Conservation (phyloP, 2,797 vertebrate genomes). For the Acanthis flammea region DNA sequence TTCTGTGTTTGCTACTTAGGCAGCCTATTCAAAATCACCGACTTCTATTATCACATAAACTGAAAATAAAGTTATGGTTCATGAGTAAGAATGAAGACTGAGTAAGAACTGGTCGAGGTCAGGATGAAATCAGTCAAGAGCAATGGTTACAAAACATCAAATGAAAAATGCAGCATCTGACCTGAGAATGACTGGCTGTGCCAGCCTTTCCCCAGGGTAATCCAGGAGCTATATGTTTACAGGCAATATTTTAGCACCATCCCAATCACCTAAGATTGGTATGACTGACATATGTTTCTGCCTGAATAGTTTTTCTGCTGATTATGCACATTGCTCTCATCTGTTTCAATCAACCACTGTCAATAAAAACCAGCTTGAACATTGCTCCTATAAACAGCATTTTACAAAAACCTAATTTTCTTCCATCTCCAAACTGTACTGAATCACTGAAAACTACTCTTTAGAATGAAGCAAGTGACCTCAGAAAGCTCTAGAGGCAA, state of each 20-base stretch:
- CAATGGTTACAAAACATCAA: not conserved
- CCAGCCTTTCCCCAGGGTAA: not conserved
- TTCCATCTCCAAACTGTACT: not conserved
- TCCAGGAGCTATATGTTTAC: not conserved
- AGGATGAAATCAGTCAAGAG: not conserved
- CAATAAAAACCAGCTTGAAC: not conserved
- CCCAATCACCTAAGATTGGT: not conserved
- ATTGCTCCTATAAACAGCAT: not conserved
- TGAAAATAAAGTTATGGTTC: not conserved
- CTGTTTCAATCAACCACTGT: not conserved
- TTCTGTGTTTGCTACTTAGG: not conserved
- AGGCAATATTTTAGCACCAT: not conserved
- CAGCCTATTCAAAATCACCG: not conserved
- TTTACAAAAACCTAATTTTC: not conserved
- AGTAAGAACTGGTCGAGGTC: not conserved
- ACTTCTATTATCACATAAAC: not conserved
- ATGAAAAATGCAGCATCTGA: not conserved
- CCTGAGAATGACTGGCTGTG: not conserved
- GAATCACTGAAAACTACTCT: not conserved
- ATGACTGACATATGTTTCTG: not conserved
- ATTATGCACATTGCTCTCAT: not conserved
- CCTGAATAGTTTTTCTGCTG: not conserved
- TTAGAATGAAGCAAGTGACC: not conserved
- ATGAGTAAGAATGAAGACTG: not conserved
- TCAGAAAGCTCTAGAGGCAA: not conserved